Percentiles rank a stretch among this genome's conserved stretches.
phyloP scores from a whole-genome alignment of 2,113 vertebrate species.

The Ciconia boyciana region DNA sequence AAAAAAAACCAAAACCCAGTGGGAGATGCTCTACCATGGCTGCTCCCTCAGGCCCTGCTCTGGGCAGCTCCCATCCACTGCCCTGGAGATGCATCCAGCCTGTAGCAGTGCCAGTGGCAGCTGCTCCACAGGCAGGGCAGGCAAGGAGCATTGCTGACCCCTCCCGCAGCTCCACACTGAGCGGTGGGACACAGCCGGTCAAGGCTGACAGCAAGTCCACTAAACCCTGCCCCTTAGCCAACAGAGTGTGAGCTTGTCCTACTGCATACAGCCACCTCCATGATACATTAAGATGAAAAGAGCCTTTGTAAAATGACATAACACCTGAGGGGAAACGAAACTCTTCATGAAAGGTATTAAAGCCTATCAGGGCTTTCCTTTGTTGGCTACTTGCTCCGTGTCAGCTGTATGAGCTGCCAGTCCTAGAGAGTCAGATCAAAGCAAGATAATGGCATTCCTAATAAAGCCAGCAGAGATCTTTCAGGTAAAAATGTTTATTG shows the following conservation, averaged over 20 bases:
- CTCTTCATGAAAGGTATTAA: background rate
- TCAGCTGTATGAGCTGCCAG: background rate
- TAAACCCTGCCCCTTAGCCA: background rate
- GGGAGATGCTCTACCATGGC: background rate
- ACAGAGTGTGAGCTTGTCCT: background rate
- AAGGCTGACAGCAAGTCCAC: background rate
- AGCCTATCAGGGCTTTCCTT: background rate
- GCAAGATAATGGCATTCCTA: background rate
- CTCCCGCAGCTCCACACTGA: background rate
- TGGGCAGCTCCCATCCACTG: background rate
- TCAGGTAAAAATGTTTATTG: slow-evolving; percentile 3
- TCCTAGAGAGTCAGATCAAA: background rate
- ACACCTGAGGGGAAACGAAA: background rate
- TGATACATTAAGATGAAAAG: background rate
- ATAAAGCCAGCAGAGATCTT: background rate
- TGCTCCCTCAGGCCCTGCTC: background rate
- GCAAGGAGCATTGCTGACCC: background rate
- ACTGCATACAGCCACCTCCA: background rate
- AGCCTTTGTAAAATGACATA: background rate
- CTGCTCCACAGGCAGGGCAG: background rate
- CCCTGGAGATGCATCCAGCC: background rate
- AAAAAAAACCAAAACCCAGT: too few species aligned
- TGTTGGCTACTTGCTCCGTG: background rate
- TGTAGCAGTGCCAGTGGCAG: background rate
- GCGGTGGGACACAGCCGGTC: background rate